Base-by-base conservation (phyloP, 2,888 invertebrate species). In the Aphodius sticticus region DNA sequence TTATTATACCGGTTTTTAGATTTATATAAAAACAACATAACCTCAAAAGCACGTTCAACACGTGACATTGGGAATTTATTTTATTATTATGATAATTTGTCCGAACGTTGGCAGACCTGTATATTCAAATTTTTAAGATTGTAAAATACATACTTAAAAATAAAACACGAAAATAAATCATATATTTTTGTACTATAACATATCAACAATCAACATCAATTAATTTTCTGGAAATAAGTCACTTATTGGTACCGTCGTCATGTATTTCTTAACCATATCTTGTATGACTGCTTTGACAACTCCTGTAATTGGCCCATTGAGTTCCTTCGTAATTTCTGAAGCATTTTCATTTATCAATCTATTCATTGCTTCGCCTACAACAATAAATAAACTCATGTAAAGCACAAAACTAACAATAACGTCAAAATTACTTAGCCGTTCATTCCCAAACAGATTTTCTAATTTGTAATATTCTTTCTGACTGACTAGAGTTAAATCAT, bases 281-380 rank as follows among this genome's bases (percentile, higher is more conserved):
- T 76, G 74, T 6, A 80, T 77, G 1, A 77, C 36, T 7, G 38
- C 77, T 35, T 69, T 77, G n/a, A 80, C 77, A 12, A 76, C 76
- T 35, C 77, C 77, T 36, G 74, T 72, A 12, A 80, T 38, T 5
- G 77, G 77, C 12, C 76, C 77, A 26, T 77, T 77, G 7, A 80
- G 16, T 53, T 80, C 80, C 9, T 16, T 77, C 4, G 70, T 76
- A 12, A 80, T 70, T 53, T 77, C 77, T 26, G 36, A 38, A n/a
- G 72, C 15, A 38, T 80, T 77, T 35, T 80, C 77, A n/a, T 80
- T 80, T 15, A 80, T 38, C 6, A 80, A 35, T 15, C 70, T 77
- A 38, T 80, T 80, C 5, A 77, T 77, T 77, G 77, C 77, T 15
- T 77, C 80, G 69, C 80, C 80, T 80, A 53, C 6, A 74, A 76